Evolutionary conservation across 2,113 vertebrate genomes (phyloP).

Genomic region (Poecile atricapillus): DNA sequence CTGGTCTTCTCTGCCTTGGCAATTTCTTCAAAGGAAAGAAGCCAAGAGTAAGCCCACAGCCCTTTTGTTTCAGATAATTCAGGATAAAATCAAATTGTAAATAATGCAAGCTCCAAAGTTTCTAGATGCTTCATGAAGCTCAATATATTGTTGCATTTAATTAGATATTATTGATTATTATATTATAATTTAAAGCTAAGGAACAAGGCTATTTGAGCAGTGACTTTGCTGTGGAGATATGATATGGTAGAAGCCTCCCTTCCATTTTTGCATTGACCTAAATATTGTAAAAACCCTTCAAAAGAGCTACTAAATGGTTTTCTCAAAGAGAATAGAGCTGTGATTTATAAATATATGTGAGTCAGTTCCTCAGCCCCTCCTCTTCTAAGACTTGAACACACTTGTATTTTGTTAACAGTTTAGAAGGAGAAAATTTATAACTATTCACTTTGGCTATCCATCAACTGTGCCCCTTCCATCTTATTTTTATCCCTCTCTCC

Average conservation of each 20-base stretch:
- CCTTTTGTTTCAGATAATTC: background rate
- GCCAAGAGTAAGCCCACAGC: background rate
- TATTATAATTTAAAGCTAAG: background rate
- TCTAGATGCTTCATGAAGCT: background rate
- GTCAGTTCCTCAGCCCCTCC: background rate
- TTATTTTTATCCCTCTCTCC: background rate
- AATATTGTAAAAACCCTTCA: background rate
- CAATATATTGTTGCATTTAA: background rate
- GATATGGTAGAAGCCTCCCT: background rate
- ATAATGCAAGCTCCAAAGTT: background rate
- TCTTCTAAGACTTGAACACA: background rate
- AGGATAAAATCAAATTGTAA: background rate
- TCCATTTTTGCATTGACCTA: background rate
- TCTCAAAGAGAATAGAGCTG: background rate
- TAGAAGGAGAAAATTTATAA: background rate
- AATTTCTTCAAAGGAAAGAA: background rate
- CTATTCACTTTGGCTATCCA: background rate
- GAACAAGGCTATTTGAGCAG: background rate
- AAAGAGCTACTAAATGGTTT: background rate
- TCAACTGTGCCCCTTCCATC: rapidly evolving
- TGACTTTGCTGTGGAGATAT: background rate
- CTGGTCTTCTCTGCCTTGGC: background rate
- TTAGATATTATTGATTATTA: background rate
- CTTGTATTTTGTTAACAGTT: background rate
- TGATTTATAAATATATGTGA: background rate